Percentiles rank a stretch among this genome's conserved stretches.
Conservation (phyloP, 2,797 vertebrate species). For the Myotis daubentonii region DNA sequence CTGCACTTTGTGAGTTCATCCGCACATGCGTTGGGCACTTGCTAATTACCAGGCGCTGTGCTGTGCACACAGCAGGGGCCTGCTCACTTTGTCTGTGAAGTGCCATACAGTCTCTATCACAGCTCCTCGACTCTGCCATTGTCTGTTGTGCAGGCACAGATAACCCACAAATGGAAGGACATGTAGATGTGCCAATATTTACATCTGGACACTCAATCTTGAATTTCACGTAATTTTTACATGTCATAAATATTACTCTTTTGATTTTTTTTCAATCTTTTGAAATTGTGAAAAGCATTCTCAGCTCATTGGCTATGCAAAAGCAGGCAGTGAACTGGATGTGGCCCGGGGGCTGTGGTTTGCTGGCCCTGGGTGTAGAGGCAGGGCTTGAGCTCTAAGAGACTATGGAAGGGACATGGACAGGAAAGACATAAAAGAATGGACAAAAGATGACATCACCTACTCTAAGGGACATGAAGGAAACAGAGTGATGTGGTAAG, state of each 20-base stretch:
- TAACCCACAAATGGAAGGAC: accelerated
- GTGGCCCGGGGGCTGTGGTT: accelerated
- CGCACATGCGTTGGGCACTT: not conserved
- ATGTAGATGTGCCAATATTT: accelerated
- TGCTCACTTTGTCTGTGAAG: too few species aligned
- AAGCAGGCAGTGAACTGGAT: not conserved
- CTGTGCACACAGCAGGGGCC: too few species aligned
- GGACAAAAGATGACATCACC: not conserved
- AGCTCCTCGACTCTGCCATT: not conserved
- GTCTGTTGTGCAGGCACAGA: accelerated
- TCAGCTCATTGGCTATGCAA: not conserved
- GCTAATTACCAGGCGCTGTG: not conserved
- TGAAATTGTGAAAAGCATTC: not conserved
- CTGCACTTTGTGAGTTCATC: not conserved
- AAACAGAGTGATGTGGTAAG: not conserved
- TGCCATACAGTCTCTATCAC: accelerated
- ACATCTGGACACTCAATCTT: not conserved
- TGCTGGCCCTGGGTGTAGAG: accelerated
- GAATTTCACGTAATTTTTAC: not conserved
- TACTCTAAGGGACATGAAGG: not conserved
- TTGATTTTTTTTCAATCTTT: not conserved
- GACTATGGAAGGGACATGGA: not conserved
- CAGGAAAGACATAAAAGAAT: not conserved
- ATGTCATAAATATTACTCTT: not conserved
- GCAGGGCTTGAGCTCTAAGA: not conserved